Conservation (phyloP, 2,113 vertebrate genomes). For the Cheirogaleus medius region DNA sequence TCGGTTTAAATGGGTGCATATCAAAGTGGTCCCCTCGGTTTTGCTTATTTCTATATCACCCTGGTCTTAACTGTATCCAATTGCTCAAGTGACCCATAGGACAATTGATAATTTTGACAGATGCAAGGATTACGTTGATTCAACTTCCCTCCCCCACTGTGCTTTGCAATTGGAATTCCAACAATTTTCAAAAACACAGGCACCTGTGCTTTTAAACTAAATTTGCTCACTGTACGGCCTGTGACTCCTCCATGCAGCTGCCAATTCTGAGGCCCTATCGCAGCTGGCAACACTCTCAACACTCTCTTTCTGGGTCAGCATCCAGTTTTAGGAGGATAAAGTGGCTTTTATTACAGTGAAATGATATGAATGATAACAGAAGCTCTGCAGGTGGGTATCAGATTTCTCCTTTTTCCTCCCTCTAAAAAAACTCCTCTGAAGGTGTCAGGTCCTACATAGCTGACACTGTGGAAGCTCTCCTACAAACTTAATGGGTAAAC, state of each 20-base stretch:
- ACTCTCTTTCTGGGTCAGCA: constrained; percentile 68
- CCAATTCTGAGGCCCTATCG: background rate
- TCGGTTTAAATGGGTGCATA: background rate
- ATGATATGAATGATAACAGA: constrained; percentile 75
- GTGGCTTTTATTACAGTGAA: constrained; percentile 75
- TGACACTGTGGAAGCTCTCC: constrained; percentile 31
- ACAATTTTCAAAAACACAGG: constrained; percentile 79
- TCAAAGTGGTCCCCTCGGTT: background rate
- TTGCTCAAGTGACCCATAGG: constrained; percentile 67
- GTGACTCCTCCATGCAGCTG: constrained; percentile 47
- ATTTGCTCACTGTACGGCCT: background rate
- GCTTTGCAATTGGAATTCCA: constrained; percentile 81
- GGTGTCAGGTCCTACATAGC: background rate
- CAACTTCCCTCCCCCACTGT: background rate
- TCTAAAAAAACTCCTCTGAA: constrained; percentile 15
- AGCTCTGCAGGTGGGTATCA: constrained; percentile 78
- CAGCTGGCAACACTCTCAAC: constrained; percentile 74
- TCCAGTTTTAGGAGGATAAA: constrained; percentile 69
- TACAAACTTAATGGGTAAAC: background rate
- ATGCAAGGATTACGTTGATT: constrained; percentile 74
- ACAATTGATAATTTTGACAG: constrained; percentile 83
- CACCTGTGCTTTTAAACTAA: constrained; percentile 83
- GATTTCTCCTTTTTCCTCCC: background rate
- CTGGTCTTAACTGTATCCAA: constrained; percentile 17
- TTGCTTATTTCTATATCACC: background rate